Evolutionary conservation across 1,140 invertebrate genomes (phyloP), one percentile per base, ranked within the genome.

Genomic region (Diachasmimorpha longicaudata): DNA sequence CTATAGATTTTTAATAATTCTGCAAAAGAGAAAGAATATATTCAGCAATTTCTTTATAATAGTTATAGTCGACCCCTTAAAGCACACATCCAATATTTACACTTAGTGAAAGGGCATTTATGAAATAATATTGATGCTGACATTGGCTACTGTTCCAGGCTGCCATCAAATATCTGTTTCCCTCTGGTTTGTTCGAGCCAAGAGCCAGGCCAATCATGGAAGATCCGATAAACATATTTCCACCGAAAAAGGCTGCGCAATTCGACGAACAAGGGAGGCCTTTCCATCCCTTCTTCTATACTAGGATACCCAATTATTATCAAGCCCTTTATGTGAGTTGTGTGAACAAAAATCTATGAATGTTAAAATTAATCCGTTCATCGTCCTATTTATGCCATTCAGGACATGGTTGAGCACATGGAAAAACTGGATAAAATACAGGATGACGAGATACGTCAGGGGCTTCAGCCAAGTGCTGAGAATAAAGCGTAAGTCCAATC

Each of bases 111-210:
- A 31, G 6, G 6, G 31, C 6, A 31, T 31, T 31, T 31, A 31
- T 2, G 6, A 31, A 31, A 31, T 6, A 31, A 31, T 31, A 31
- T 31, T 31, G 2, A 3, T 31, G 31, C 44, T 39, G 14, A 2
- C 36, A 42, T 73, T 10, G 75, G 71, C 52, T 78, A 31, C 6
- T 78, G 77, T 89, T 91, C 68, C 84, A 97, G 95, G 91, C 92
- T 86, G 93, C 97, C 19, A 97, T 99, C 81, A 89, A 92, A 78
- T 99, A 99, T 90, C 87, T 99, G 14, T 95, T 99, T 81, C 98
- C 98, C 21, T 97, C 96, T 75, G 96, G 96, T 5, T 87, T 99
- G 66, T 97, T 91, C 87, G 94, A 96, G 46, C 92, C 91, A 80
- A 90, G 89, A 83, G 96, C 97, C 4, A 90, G 95, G 68, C 97